Percentiles rank a stretch among this genome's conserved stretches.
Evolutionary conservation across 2,888 invertebrate species (phyloP).

Genomic region (Brachypterus glaber): DNA sequence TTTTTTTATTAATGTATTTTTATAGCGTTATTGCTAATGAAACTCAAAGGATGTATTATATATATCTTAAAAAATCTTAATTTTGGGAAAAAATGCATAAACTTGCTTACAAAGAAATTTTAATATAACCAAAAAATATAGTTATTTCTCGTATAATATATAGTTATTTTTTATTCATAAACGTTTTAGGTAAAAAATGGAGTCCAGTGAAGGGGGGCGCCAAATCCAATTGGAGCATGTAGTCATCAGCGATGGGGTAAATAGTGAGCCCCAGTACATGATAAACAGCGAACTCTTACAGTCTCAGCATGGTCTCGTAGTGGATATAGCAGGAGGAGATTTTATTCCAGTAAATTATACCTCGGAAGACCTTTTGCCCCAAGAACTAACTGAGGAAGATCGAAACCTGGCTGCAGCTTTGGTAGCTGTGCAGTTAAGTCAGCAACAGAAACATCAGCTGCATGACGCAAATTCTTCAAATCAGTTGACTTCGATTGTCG

Average conservation of each 20-base stretch:
- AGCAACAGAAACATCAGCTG: constrained; percentile 49
- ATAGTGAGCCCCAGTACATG: constrained; percentile 36
- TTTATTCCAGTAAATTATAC: constrained; percentile 39
- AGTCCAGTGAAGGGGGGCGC: constrained; percentile 22
- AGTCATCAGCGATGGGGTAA: constrained; percentile 32
- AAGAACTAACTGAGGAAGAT: constrained; percentile 50
- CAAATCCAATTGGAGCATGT: constrained; percentile 38
- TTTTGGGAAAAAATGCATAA: too few species aligned
- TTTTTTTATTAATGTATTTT: not conserved
- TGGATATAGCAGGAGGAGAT: constrained; percentile 38
- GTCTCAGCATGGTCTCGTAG: constrained; percentile 38
- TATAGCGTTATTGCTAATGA: too few species aligned
- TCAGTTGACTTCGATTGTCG: constrained; percentile 6
- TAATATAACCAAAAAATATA: too few species aligned
- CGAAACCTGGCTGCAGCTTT: constrained; percentile 51
- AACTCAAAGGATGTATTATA: too few species aligned
- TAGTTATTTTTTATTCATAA: too few species aligned
- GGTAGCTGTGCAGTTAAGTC: constrained; percentile 52
- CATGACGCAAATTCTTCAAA: constrained; percentile 26
- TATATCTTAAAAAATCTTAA: too few species aligned
- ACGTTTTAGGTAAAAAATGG: too few species aligned
- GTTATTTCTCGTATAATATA: too few species aligned
- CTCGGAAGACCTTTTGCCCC: constrained; percentile 37
- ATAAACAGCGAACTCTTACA: constrained; percentile 38
- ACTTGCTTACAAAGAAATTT: too few species aligned